Base-by-base conservation (phyloP, 2,888 invertebrate genomes). In the Salticus scenicus region DNA sequence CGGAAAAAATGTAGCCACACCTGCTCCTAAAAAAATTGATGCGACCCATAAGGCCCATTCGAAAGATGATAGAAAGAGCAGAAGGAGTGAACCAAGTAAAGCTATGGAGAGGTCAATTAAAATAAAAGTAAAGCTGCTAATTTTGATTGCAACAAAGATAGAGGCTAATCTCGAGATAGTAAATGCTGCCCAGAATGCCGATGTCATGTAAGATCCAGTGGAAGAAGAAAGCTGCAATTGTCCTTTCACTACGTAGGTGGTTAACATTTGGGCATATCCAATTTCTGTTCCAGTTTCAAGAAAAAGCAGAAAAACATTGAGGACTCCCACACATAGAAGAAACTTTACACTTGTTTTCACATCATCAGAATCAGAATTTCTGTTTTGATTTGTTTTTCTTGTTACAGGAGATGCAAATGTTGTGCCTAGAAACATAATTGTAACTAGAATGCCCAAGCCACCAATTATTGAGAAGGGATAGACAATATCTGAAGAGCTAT, bases 251-350 rank as follows among this genome's bases (percentile, higher is more conserved):
- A 91, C 89, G 88, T 91, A 92, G 2, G 91, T 90, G 75, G 91
- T 89, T 0, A 92, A 88, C 14, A 92, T 89, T 20, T 91, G 91
- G 2, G 92, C 92, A 88, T 90, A 92, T 4, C 91, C 90, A 1
- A 91, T 91, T 88, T 92, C 91, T 88, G 91, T 90, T 1, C 92
- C 92, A n/a, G 91, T 90, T 77, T 91, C 92, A 30, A 91, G 87
- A 41, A 75, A 81, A 7, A 87, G 1, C 20, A 87, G 27, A 0
- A 67, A 27, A 5, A 75, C 51, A 8, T 63, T 73, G 20, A 87
- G 20, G 17, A 37, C 7, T 20, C 78, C 74, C 10, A 84, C 41
- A 2, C 51, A 37, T 1, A 10, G 2, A 0, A 75, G 12, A 27
- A 81, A 81, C 1, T 8, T 8, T 5, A 20, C n/a, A 12, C 63